Conservation (phyloP, 2,888 invertebrate species). For the Troides aeacus region DNA sequence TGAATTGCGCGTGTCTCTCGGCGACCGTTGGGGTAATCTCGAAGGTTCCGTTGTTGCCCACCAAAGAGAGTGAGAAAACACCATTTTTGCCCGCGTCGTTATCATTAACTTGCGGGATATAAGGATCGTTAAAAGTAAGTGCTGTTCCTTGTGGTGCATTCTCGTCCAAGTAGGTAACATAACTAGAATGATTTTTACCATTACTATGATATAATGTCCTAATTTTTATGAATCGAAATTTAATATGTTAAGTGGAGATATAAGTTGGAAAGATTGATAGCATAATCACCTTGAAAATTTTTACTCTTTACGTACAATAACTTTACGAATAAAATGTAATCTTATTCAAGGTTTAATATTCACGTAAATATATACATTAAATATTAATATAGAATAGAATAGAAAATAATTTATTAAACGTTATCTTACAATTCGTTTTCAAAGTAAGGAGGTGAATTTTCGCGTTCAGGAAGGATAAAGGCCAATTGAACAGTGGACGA, state of each 20-base stretch:
- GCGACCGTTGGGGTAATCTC: conserved; percentile 92
- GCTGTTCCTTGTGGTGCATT: conserved; percentile 90
- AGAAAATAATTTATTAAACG: not conserved
- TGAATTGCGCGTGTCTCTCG: conserved; percentile 88
- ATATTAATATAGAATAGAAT: not conserved
- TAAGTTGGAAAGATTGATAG: too few species aligned
- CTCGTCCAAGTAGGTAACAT: conserved; percentile 87
- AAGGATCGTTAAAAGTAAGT: conserved; percentile 85
- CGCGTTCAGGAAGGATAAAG: conserved; percentile 88
- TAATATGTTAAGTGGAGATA: too few species aligned
- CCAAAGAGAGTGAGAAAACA: conserved; percentile 87
- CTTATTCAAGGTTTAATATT: too few species aligned
- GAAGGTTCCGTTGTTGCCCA: conserved; percentile 92
- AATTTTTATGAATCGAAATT: too few species aligned
- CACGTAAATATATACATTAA: too few species aligned
- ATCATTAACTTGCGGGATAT: conserved; percentile 86
- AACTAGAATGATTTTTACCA: conserved; percentile 72
- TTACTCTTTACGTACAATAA: too few species aligned
- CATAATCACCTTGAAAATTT: too few species aligned
- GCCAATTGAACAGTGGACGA: conserved; percentile 91
- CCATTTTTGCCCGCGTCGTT: conserved; percentile 91
- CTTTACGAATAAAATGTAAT: too few species aligned
- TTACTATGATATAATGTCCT: not conserved
- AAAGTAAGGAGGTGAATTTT: conserved; percentile 88
- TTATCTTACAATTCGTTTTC: conserved; percentile 87